phyloP scores from a whole-genome alignment of 2,888 invertebrate species.

The Masnerella sp. region DNA sequence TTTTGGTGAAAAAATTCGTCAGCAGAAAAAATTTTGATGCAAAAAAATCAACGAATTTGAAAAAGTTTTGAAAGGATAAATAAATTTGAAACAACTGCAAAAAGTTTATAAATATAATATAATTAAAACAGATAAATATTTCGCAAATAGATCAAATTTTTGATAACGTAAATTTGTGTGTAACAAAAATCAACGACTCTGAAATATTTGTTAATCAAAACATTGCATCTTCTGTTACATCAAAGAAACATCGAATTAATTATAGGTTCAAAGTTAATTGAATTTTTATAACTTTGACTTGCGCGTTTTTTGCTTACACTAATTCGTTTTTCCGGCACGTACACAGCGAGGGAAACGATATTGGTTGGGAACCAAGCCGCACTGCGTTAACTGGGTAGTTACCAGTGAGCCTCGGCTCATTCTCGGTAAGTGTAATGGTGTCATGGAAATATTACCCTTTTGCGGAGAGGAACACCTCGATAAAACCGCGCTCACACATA shows the following conservation, averaged over 20 bases:
- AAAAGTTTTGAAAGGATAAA: too few species aligned
- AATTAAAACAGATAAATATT: too few species aligned
- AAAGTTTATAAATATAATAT: too few species aligned
- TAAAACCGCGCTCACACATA: conserved; percentile 67
- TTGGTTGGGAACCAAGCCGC: conserved; percentile 60
- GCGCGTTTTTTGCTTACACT: conserved; percentile 49
- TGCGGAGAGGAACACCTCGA: conserved; percentile 66
- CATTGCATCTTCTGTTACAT: too few species aligned
- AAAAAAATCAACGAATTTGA: too few species aligned
- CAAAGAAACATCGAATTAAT: conserved; percentile 73
- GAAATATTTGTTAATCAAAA: too few species aligned
- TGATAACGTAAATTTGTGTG: too few species aligned
- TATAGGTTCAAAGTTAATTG: conserved; percentile 72
- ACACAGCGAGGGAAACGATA: conserved; percentile 59
- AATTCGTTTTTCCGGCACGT: conserved; percentile 54
- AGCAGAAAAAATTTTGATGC: too few species aligned
- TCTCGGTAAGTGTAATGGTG: conserved; percentile 72
- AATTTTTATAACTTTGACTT: conserved; percentile 71
- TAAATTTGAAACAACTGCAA: too few species aligned
- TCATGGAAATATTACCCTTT: conserved; percentile 72
- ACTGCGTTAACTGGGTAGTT: conserved; percentile 72
- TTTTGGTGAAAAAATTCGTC: too few species aligned
- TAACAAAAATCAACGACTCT: too few species aligned
- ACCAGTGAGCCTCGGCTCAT: conserved; percentile 65
- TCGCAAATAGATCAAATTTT: too few species aligned